Base-by-base conservation (phyloP, 2,888 invertebrate genomes). In the Pelosia muscerda region DNA sequence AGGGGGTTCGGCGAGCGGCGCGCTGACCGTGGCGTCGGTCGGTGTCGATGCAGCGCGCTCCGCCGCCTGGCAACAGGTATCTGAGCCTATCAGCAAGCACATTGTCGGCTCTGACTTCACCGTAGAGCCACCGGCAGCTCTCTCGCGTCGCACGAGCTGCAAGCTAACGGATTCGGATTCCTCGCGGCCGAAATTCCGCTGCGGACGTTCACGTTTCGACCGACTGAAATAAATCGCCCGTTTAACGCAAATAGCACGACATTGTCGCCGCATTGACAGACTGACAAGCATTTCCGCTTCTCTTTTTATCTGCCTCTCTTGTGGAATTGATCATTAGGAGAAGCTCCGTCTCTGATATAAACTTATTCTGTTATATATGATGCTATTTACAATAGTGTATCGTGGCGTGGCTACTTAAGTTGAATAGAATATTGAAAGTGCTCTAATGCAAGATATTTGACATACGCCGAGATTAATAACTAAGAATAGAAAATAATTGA, bases 151-250 rank as follows among this genome's bases (percentile, higher is more conserved):
- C 76, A 81, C 71, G 72, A 78, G 77, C 75, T 81, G 74, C 89
- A 87, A 89, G 84, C 89, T 93, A 93, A 94, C 94, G 92, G 93
- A 88, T 91, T 91, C 86, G 80, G 92, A 92, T 92, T 91, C 93
- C 92, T 91, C 87, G 88, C 90, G 91, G 87, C 93, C 93, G 87
- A 94, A 94, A 94, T 94, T 93, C 94, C 94, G 84, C 84, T 81
- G 93, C 90, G 94, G 93, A 90, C 94, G 83, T 94, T 94, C 94
- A 94, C 94, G 93, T 88, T 88, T 84, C 92, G 88, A 90, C 90
- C 88, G 93, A 93, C 94, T 94, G 92, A 94, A 94, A 94, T 94
- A 94, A 94, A 93, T 92, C 92, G 93, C 91, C 90, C 91, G 89
- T 94, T 92, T 92, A 92, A 93, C 94, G 90, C 92, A 94, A 94